Percentiles rank a stretch among this genome's conserved stretches.
These are phyloP conservation scores for Passer domesticus DNA, from an alignment of 2,113 vertebrate genomes.

Conservation along the genomic window DNA sequence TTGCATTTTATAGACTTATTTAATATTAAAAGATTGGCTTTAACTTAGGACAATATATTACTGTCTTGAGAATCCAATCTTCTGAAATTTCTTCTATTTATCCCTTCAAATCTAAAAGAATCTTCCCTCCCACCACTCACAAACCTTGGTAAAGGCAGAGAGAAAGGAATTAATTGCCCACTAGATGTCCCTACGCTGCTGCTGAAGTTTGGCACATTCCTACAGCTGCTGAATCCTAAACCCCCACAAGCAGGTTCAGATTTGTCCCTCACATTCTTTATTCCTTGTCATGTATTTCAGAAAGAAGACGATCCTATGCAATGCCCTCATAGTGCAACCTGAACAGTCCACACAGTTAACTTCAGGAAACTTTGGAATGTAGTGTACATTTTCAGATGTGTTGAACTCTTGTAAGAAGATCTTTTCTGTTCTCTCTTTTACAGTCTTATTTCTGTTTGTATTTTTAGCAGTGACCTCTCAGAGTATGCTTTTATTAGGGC, in stretches of 20 bases:
- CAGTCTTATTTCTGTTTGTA: background rate
- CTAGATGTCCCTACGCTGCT: background rate
- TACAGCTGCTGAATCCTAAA: background rate
- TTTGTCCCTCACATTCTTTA: background rate
- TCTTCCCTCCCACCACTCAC: background rate
- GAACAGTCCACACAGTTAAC: background rate
- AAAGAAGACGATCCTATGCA: background rate
- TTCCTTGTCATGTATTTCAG: background rate
- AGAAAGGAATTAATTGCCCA: background rate
- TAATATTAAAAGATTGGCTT: background rate
- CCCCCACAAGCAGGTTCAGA: background rate
- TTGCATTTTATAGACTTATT: background rate
- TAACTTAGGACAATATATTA: background rate
- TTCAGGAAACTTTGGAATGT: background rate
- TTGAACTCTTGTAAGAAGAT: background rate
- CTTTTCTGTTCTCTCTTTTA: background rate
- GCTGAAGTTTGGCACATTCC: background rate
- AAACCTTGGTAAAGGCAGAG: background rate
- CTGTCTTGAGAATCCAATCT: background rate
- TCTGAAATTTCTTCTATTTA: background rate
- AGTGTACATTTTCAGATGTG: background rate
- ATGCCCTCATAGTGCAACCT: background rate
- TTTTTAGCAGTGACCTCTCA: background rate
- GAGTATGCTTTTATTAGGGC: background rate
- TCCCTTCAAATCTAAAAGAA: background rate